These are phyloP conservation scores for Lagorchestes hirsutus DNA, from an alignment of 2,797 vertebrate species.

Conservation along the genomic window DNA sequence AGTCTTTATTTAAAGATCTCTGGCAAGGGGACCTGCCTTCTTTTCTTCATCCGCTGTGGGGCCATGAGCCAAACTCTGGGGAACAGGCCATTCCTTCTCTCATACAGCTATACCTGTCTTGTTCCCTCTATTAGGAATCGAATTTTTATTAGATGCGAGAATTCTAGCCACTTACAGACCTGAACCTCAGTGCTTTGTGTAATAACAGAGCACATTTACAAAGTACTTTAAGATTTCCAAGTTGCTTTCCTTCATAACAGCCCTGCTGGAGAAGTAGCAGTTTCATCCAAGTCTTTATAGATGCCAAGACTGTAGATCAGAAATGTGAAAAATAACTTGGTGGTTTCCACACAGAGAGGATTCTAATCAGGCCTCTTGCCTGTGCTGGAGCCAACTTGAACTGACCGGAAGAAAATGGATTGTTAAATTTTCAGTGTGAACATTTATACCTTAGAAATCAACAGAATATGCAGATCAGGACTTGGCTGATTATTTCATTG, in stretches of 20 bases:
- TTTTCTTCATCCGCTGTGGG: neutral
- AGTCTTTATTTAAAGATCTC: too few species aligned
- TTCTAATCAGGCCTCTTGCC: neutral
- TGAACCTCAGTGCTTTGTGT: neutral
- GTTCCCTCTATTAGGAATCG: neutral
- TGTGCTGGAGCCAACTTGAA: neutral
- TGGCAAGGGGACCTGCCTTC: neutral
- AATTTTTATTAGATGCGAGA: neutral
- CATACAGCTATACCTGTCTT: neutral
- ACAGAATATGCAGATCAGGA: neutral
- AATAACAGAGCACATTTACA: neutral
- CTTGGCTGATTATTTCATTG: neutral
- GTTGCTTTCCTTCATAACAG: neutral
- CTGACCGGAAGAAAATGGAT: neutral
- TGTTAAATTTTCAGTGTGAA: neutral
- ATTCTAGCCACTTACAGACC: neutral
- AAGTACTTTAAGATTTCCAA: neutral
- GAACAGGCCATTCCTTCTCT: neutral
- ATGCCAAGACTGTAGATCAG: neutral
- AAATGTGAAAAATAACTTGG: neutral
- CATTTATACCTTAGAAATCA: neutral
- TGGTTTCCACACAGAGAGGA: neutral
- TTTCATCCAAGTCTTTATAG: neutral
- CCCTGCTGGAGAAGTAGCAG: neutral
- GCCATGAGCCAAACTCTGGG: neutral